Evolutionary conservation across 1,140 invertebrate species (phyloP).

Genomic region (Palaemon carinicauda): DNA sequence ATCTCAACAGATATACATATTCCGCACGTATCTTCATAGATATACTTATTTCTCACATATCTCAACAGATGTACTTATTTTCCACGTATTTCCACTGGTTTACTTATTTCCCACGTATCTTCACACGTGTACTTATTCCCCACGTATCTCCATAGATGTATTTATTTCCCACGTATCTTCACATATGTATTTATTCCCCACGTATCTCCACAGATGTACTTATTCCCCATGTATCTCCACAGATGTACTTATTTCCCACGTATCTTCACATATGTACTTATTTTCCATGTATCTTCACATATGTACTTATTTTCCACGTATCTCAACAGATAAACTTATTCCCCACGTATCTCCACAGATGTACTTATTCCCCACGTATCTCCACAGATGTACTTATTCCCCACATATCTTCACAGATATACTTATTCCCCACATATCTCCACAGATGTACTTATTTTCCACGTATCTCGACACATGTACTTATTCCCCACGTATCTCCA

Average conservation of each 20-base stretch:
- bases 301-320: not conserved
- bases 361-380: not conserved
- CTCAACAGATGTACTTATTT: not conserved
- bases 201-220: not conserved
- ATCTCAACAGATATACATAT: too few species aligned
- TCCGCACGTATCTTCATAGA: not conserved
- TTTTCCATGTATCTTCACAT: not conserved
- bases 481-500: not conserved
- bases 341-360: not conserved
- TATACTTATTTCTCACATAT: not conserved
- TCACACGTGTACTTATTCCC: not conserved
- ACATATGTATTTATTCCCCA: slow-evolving; percentile 83
- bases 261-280: not conserved
- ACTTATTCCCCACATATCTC: not conserved
- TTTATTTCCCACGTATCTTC: not conserved
- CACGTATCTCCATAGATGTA: too few species aligned
- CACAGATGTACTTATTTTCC: not conserved
- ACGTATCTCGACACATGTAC: too few species aligned
- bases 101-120: not conserved
- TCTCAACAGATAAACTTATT: not conserved
- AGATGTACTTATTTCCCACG: not conserved
- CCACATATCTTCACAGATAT: not conserved
- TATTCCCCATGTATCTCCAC: not conserved
- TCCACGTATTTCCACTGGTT: not conserved
- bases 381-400: not conserved